A percentile compares a stretch with the other conserved stretches of the same genome.
Conservation (phyloP, 2,113 vertebrate genomes). For the Cathartes aura region DNA sequence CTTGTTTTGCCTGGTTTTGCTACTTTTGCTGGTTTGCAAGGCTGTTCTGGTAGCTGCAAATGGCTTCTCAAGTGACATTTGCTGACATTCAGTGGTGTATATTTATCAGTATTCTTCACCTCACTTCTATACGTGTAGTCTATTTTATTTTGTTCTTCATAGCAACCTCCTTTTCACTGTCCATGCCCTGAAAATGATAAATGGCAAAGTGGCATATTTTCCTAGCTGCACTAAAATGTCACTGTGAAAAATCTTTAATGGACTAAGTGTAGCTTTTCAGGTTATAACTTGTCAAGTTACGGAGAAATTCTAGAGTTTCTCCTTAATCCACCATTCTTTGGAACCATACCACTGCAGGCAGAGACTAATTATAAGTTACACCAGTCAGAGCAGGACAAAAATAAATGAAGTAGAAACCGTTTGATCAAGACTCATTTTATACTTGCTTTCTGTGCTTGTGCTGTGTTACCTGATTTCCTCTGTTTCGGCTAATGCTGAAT, state of each 20-base stretch:
- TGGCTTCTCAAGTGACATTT: conserved; percentile 99
- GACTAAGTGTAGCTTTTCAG: conserved; percentile 99
- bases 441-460: conserved; percentile 38
- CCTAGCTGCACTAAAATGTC: conserved; percentile 96
- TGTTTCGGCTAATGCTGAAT: neutral
- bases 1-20: conserved; percentile 87
- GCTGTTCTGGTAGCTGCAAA: conserved; percentile 94
- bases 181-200: conserved; percentile 92
- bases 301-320: conserved; percentile 92
- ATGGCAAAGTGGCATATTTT: conserved; percentile 91
- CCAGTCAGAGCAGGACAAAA: conserved; percentile 85
- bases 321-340: conserved; percentile 83
- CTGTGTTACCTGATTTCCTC: conserved; percentile 41
- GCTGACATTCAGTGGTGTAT: conserved; percentile 98
- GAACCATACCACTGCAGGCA: conserved; percentile 87
- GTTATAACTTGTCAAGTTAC: conserved; percentile 96
- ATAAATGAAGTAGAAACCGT: conserved; percentile 84
- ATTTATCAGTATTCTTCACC: conserved; percentile 95
- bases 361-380: conserved; percentile 93
- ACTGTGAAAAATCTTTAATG: conserved; percentile 97
- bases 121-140: conserved; percentile 92
- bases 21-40: conserved; percentile 87
- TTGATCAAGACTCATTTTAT: conserved; percentile 77
- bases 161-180: conserved; percentile 87
- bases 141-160: conserved; percentile 91